Evolutionary conservation across 2,888 invertebrate species (phyloP), one percentile per base, ranked within the genome.

Genomic region (Steromphala cineraria): DNA sequence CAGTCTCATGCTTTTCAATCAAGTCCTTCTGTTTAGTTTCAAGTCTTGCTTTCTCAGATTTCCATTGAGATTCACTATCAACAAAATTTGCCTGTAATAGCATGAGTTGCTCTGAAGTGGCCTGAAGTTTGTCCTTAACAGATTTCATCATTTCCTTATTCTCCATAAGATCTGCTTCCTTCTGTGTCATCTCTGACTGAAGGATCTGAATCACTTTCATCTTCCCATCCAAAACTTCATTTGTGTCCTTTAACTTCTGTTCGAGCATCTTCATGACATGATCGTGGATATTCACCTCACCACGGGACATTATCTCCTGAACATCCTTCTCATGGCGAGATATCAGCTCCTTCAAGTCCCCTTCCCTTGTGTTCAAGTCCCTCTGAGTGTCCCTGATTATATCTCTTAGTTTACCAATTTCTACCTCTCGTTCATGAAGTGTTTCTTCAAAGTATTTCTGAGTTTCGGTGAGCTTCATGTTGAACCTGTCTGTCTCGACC

Each of bases 61-160:
- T 96, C 95, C 96, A 95, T 84, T 96, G 95, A 74, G 94, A 94
- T 94, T 97, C 96, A 93, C 96, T 94, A 17, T 95, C 94, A 40
- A 96, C 94, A 82, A 97, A 96, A 92, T 96, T 96, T 88, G 96
- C 95, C 93, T 97, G 97, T 96, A 97, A 96, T 90, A 95, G 95
- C 90, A 95, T 95, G 96, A 97, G 96, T 94, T 97, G 96, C 87
- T 96, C 95, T 90, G 96, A 96, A 21, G 96, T 96, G 83, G 97
- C 96, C 92, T 97, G 96, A 76, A 97, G 94, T 85, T 96, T 95
- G 89, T 95, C 95, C 82, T 96, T 93, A 13, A 96, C 95, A 87
- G 95, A 95, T 94, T 96, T 96, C 79, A 92, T 89, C 71, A 95
- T 67, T 96, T 91, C 89, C 31, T 83, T 83, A 80, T 87, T 87